Conservation (phyloP, 1,140 invertebrate species). For the Mizuhopecten yessoensis region DNA sequence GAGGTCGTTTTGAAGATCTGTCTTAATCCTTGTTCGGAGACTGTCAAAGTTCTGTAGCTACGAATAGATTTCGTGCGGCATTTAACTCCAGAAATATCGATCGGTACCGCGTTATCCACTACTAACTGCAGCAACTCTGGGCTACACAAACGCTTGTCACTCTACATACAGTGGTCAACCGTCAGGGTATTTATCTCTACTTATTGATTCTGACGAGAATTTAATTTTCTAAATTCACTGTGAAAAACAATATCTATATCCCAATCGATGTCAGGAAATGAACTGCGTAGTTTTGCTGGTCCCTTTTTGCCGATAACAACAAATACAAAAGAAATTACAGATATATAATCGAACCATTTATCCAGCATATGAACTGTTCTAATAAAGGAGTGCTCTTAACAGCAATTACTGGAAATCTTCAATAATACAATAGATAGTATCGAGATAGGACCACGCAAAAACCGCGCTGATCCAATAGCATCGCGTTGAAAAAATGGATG, state of each 20-base stretch:
- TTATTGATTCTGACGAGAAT: background rate
- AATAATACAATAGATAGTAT: no score
- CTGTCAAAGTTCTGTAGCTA: constrained; percentile 16
- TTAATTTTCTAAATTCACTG: background rate
- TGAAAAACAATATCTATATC: background rate
- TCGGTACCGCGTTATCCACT: background rate
- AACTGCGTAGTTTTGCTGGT: background rate
- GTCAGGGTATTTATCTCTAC: background rate
- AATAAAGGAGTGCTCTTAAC: no score
- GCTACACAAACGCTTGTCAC: background rate
- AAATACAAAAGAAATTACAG: no score
- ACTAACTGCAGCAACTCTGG: background rate
- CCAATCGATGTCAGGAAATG: background rate
- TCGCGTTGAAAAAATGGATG: no score
- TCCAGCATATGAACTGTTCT: no score
- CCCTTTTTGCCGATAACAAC: background rate
- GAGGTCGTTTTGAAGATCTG: background rate
- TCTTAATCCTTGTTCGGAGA: background rate
- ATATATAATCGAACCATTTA: no score
- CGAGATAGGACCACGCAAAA: no score
- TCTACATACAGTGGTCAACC: background rate
- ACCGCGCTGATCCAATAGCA: no score
- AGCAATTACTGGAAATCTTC: no score
- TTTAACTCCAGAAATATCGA: background rate
- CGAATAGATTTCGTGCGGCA: background rate